A percentile compares a stretch with the other conserved stretches of the same genome.
phyloP scores from a whole-genome alignment of 2,797 vertebrate genomes.

The Alosa sapidissima region DNA sequence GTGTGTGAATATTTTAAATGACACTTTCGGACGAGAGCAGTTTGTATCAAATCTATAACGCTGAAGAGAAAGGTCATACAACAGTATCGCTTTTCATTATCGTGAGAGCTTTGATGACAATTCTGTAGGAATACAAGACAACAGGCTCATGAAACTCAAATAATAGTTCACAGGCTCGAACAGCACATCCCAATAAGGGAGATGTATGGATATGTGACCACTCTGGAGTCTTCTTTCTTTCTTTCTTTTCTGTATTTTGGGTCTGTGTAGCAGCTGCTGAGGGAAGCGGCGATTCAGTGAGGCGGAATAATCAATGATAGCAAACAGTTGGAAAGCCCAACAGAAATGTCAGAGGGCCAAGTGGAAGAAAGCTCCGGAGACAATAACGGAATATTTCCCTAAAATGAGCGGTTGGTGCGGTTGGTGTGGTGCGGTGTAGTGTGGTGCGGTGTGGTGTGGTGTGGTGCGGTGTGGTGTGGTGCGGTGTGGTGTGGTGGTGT shows the following conservation, averaged over 20 bases:
- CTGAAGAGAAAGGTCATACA: neutral
- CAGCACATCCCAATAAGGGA: constrained; percentile 10
- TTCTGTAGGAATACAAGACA: neutral
- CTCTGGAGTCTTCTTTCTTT: constrained; percentile 1
- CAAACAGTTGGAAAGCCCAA: constrained; percentile 23
- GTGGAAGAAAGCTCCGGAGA: neutral
- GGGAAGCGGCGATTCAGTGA: constrained; percentile 28
- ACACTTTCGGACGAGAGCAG: constrained; percentile 36
- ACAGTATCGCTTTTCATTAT: neutral
- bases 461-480: neutral
- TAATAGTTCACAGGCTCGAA: neutral
- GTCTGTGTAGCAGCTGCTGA: constrained; percentile 35
- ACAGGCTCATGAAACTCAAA: neutral
- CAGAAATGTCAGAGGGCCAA: constrained; percentile 32
- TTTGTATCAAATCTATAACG: neutral
- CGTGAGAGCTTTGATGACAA: neutral
- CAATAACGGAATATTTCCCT: neutral
- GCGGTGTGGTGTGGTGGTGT: no score
- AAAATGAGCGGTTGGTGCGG: neutral
- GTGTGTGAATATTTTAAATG: constrained; percentile 38
- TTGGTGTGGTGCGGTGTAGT: neutral
- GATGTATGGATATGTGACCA: neutral
- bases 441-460: neutral
- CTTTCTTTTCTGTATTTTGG: neutral
- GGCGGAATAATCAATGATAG: constrained; percentile 33